phyloP scores from a whole-genome alignment of 2,888 invertebrate genomes.

The Bellardia pandia region DNA sequence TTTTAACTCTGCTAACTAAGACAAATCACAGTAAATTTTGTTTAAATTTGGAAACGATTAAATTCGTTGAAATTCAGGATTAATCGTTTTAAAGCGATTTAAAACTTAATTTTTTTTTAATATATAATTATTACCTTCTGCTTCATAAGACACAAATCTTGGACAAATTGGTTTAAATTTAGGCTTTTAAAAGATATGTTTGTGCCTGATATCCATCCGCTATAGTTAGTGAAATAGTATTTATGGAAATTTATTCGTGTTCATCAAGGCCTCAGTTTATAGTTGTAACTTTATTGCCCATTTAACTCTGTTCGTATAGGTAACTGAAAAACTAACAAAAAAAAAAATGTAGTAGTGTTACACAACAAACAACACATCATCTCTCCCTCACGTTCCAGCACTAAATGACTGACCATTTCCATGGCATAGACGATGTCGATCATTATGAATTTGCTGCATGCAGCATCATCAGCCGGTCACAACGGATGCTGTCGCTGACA shows the following conservation, averaged over 20 bases:
- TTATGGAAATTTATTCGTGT: no score
- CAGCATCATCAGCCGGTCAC: neutral
- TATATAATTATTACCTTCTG: no score
- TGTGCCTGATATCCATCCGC: no score
- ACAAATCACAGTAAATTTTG: no score
- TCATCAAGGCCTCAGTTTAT: neutral
- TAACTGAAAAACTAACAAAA: neutral
- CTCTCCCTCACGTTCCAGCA: slow-evolving; percentile 46
- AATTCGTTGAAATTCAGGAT: no score
- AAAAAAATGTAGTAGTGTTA: slow-evolving; percentile 41
- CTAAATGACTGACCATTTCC: slow-evolving; percentile 31
- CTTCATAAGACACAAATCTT: no score
- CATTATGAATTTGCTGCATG: slow-evolving; percentile 20
- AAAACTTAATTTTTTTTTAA: no score
- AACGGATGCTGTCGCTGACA: slow-evolving; percentile 30
- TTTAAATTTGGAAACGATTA: no score
- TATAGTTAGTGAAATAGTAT: neutral
- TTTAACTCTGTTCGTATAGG: neutral
- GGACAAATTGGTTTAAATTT: no score
- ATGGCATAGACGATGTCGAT: slow-evolving; percentile 19
- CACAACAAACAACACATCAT: slow-evolving; percentile 58
- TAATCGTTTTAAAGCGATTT: no score
- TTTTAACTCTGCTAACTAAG: no score
- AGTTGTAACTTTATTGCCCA: neutral
- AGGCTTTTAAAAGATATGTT: no score